These are phyloP conservation scores for Ara ararauna DNA, from an alignment of 2,797 vertebrate species.

Conservation along the genomic window DNA sequence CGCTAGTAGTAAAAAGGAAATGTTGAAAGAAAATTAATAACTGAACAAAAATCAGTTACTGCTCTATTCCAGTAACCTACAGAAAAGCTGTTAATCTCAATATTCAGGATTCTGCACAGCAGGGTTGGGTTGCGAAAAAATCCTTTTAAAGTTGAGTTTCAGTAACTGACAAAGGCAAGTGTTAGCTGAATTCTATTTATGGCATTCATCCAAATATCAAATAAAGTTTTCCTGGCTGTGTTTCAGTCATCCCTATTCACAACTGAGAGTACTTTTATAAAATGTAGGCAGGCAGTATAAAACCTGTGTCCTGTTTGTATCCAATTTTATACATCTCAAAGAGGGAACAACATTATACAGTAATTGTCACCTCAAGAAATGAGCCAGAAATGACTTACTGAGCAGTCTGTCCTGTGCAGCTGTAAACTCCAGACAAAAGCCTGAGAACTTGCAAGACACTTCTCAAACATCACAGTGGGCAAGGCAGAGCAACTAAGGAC, in stretches of 20 bases:
- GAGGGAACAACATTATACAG: neutral
- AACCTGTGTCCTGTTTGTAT: constrained; percentile 9
- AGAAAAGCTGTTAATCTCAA: constrained; percentile 33
- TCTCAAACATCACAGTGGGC: neutral
- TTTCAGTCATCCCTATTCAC: constrained; percentile 55
- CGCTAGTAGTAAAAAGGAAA: neutral
- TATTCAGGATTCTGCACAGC: constrained; percentile 25
- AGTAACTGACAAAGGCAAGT: constrained; percentile 68
- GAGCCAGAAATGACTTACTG: neutral
- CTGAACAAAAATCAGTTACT: neutral
- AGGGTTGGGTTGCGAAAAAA: constrained; percentile 54
- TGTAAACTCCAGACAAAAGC: neutral
- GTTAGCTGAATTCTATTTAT: constrained; percentile 52
- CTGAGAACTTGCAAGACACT: neutral
- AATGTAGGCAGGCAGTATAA: constrained; percentile 29
- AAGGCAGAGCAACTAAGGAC: neutral
- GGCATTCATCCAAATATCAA: constrained; percentile 55
- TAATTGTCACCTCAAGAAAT: neutral
- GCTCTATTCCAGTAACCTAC: neutral
- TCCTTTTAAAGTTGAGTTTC: constrained; percentile 71
- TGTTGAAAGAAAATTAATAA: neutral
- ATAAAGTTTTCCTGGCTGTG: constrained; percentile 62
- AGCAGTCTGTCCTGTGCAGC: neutral
- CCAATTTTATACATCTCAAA: constrained; percentile 7
- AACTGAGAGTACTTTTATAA: constrained; percentile 44